These are phyloP conservation scores for Eucera pruinosa DNA, from an alignment of 2,888 invertebrate genomes.

Conservation along the genomic window DNA sequence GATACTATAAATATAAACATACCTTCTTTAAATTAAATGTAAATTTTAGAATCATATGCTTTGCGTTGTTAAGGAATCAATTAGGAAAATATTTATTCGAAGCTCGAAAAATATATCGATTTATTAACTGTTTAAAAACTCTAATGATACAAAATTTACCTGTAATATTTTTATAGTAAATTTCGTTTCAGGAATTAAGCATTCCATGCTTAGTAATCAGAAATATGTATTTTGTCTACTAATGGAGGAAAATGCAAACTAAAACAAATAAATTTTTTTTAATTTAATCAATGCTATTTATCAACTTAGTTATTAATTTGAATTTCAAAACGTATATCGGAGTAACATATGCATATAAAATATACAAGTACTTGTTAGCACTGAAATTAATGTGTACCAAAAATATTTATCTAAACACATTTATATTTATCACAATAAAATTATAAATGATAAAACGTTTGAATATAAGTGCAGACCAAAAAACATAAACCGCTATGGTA, in stretches of 20 bases:
- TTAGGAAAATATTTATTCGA: slow-evolving; percentile 8
- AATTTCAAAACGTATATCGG: neutral
- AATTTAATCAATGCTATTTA: no score
- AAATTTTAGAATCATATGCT: neutral
- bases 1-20: neutral
- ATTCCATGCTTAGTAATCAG: slow-evolving; percentile 18
- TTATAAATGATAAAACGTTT: neutral
- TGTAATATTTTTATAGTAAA: slow-evolving; percentile 2
- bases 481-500: neutral
- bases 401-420: neutral
- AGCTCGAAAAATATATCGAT: neutral
- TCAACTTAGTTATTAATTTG: neutral
- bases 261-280: no score
- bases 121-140: neutral
- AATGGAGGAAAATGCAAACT: no score
- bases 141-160: neutral
- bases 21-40: neutral
- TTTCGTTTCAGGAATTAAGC: slow-evolving; percentile 1
- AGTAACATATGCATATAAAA: neutral
- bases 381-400: slow-evolving; percentile 8
- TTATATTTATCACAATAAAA: neutral
- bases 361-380: neutral
- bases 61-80: slow-evolving; percentile 12
- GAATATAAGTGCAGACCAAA: neutral
- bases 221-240: no score